Conservation (phyloP, 2,113 vertebrate genomes). For the Phylloscopus whistleri region DNA sequence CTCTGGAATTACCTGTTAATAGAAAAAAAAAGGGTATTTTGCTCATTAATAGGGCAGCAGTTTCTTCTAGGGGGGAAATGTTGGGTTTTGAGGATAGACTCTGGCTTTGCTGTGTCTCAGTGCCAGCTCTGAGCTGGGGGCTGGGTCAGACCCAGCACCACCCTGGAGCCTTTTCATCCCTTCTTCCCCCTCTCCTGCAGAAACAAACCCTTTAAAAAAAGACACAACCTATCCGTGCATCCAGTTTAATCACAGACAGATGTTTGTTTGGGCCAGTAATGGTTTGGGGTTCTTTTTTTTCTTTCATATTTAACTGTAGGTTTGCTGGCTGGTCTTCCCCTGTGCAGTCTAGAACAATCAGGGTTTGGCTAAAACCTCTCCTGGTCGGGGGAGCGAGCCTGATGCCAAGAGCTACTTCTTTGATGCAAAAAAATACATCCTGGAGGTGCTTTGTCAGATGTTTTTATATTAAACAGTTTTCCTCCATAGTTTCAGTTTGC, state of each 20-base stretch:
- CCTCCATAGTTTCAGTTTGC: conserved; percentile 38
- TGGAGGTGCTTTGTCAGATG: conserved; percentile 75
- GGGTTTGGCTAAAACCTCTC: conserved; percentile 10
- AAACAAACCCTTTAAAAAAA: background rate
- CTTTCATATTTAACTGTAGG: conserved; percentile 3
- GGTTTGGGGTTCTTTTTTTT: conserved; percentile 49
- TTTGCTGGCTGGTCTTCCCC: conserved; percentile 14
- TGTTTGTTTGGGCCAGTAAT: conserved; percentile 36
- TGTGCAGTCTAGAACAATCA: conserved; percentile 20
- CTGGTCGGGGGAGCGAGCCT: background rate
- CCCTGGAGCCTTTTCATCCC: background rate
- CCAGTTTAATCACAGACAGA: conserved; percentile 46
- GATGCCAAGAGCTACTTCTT: conserved; percentile 74
- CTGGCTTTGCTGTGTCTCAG: background rate
- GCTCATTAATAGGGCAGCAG: background rate
- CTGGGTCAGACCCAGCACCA: background rate
- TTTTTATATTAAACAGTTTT: conserved; percentile 76
- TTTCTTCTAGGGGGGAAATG: background rate
- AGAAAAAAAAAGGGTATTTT: background rate
- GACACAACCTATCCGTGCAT: background rate
- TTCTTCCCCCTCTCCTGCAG: background rate
- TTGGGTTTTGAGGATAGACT: background rate
- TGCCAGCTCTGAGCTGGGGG: background rate
- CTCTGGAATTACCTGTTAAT: conserved; percentile 7
- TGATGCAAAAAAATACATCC: conserved; percentile 73